These are phyloP conservation scores for Helleia helle DNA, from an alignment of 2,888 invertebrate genomes.

Conservation along the genomic window DNA sequence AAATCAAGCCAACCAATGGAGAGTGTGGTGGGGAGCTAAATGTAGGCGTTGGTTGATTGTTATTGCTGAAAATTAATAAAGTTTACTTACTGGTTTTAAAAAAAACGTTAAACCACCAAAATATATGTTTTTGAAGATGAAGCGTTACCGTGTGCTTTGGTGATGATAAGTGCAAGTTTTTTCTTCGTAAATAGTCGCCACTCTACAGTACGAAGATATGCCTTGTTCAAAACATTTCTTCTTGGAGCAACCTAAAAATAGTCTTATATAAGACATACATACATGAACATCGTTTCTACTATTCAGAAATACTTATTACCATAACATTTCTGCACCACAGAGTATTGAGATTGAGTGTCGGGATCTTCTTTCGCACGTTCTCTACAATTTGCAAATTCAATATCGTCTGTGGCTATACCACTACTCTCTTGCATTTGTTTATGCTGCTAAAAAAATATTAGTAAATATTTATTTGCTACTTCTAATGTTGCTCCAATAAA, in stretches of 20 bases:
- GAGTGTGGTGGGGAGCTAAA: constrained; percentile 67
- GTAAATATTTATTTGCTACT: too few relatives aligned
- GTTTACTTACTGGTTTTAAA: background rate
- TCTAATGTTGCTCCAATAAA: too few relatives aligned
- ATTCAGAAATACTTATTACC: constrained; percentile 28
- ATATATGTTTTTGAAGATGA: background rate
- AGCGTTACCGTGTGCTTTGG: constrained; percentile 44
- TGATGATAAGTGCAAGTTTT: constrained; percentile 44
- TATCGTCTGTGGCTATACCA: constrained; percentile 50
- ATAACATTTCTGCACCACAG: constrained; percentile 54
- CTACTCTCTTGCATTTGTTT: constrained; percentile 68
- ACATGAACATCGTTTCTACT: background rate
- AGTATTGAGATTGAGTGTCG: constrained; percentile 37
- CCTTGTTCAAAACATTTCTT: constrained; percentile 53
- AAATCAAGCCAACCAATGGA: constrained; percentile 57
- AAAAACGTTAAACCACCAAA: too few relatives aligned
- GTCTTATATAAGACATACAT: background rate
- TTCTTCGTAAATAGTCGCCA: constrained; percentile 54
- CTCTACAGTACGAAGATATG: constrained; percentile 53
- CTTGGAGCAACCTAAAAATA: constrained; percentile 41
- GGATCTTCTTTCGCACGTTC: constrained; percentile 38
- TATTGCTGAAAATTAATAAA: constrained; percentile 47
- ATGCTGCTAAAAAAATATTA: background rate
- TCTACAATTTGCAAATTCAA: constrained; percentile 35
- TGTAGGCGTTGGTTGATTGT: constrained; percentile 51